Base-by-base conservation (phyloP, 2,888 invertebrate species). In the Podabrus alpinus region DNA sequence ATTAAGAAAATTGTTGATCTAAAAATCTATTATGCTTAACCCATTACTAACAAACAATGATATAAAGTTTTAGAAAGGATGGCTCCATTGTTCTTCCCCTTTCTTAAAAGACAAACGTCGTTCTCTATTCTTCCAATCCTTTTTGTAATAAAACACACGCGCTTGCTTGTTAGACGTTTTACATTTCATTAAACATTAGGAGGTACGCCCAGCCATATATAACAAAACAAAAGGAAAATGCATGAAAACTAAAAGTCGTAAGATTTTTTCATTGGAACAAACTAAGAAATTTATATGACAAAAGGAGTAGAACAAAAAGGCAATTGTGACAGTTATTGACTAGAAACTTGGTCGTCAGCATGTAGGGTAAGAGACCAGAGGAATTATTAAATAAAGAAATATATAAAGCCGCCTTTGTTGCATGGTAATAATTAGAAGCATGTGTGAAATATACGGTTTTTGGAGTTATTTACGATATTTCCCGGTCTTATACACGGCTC, bases 161-260 rank as follows among this genome's bases (percentile, higher is more conserved):
- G 82, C 82, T 82, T 81, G 81, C 83, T 79, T 78, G 78, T 81
- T 64, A 82, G 83, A 82, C 83, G 81, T 84, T 84, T 85, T 84
- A 85, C 84, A 83, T 84, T 84, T 84, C 84, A 85, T 85, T 84
- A 83, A 82, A 81, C 81, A 82, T 81, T 80, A 80, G 78, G 79
- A 74, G 74, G 79, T 79, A 81, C 80, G 80, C 80, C 79, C 79
- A 73, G 71, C 73, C 73, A 78, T 78, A 77, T 75, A 80, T 76
- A 80, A 77, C 62, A 71, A 73, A 76, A 76, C 74, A 68, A 77
- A 74, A 69, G 72, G 68, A 70, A 76, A 76, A 71, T 75, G 69
- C 67, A 75, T 67, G 75, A 75, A 75, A 75, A 75, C 75, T 79
- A 79, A 77, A 76, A 72, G 66, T 72, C 69, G 67, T 70, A 75